Evolutionary conservation across 2,113 vertebrate genomes (phyloP), one percentile per base, ranked within the genome.

Genomic region (Synchiropus splendidus): DNA sequence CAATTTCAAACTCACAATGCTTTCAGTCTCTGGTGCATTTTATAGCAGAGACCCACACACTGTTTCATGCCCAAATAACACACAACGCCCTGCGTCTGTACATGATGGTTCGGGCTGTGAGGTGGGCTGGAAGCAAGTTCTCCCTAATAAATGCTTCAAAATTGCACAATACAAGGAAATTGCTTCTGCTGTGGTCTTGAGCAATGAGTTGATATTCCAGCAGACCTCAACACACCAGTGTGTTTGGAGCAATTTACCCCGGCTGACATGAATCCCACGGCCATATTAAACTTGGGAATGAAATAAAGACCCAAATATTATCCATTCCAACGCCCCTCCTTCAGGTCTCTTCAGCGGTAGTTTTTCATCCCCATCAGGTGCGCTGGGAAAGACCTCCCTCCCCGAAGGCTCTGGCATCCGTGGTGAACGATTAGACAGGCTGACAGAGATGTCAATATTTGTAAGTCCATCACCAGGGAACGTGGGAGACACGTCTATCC

Each of bases 361-460:
- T 41, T 18, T 27, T n/a, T n/a, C n/a, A n/a, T n/a, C n/a, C n/a
- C n/a, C 6, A 34, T 58, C 8, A 8, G 21, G 21, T 27, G 8
- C 8, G 8, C 4, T 4, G 21, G 21, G 21, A 27, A 27, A 27
- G 21, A 27, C 21, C 4, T 27, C 4, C 21, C 21, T 27, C 21
- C 21, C 8, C 8, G 21, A 8, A 27, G 4, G 21, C 21, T 27
- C 21, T 5, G 21, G 3, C n/a, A 50, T 54, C 45, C 41, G 46
- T 64, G 62, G 60, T 62, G 55, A 61, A 48, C 32, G 63, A 70
- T 74, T 48, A 62, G 38, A 61, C 21, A 10, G 16, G 12, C 54
- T 72, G 67, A 65, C 59, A 61, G 59, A 35, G 51, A 30, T 39
- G 62, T 72, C 77, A 67, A 73, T 77, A 75, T 71, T 55, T 64